phyloP scores from a whole-genome alignment of 2,113 vertebrate species.

The Hemibagrus wyckioides region DNA sequence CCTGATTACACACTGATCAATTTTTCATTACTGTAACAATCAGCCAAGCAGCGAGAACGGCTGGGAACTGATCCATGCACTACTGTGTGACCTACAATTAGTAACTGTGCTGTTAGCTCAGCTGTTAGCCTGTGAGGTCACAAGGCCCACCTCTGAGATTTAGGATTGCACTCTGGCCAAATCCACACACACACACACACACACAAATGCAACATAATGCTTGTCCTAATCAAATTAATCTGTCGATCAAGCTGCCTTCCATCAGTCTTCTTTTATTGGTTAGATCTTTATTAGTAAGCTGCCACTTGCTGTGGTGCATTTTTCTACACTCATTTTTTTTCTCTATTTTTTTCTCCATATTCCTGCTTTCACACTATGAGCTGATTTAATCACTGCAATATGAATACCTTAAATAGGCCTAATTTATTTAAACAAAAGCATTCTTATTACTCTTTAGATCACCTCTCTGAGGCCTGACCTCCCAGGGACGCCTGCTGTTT shows the following conservation, averaged over 20 bases:
- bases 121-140: conserved; percentile 24
- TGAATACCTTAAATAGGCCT: conserved; percentile 32
- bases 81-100: conserved; percentile 37
- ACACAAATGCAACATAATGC: not conserved
- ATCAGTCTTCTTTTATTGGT: not conserved
- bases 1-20: conserved; percentile 52
- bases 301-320: not conserved
- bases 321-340: not conserved
- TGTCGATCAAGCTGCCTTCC: not conserved
- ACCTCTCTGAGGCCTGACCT: conserved; percentile 27
- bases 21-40: conserved; percentile 55
- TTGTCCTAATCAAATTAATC: not conserved
- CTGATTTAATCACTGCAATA: conserved; percentile 44
- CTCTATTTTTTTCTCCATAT: not conserved
- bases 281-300: not conserved
- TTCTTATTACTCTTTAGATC: conserved; percentile 6
- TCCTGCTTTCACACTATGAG: not conserved
- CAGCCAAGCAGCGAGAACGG: conserved; percentile 20
- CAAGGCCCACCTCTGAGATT: not conserved
- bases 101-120: conserved; percentile 31
- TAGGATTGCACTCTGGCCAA: not conserved
- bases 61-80: conserved; percentile 36
- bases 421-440: conserved; percentile 11
- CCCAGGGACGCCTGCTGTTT: conserved; percentile 19
- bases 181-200: not conserved